These are phyloP conservation scores for Arvicanthis niloticus DNA, from an alignment of 2,113 vertebrate species.

Conservation along the genomic window DNA sequence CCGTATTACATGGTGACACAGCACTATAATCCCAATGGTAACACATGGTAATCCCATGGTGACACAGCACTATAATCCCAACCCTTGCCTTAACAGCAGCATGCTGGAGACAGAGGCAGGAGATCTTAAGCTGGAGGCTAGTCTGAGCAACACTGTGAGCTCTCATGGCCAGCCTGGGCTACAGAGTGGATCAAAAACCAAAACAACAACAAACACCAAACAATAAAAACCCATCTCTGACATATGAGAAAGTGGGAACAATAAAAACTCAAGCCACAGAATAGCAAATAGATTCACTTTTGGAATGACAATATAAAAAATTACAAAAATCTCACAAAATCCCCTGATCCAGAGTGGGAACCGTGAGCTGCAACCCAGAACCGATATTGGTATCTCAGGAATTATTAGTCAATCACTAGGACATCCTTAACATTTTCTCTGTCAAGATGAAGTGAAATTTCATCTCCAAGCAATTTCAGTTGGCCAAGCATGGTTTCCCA, in stretches of 20 bases:
- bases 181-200: neutral
- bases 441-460: neutral
- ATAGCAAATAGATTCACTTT: neutral
- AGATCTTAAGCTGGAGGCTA: neutral
- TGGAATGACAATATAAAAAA: neutral
- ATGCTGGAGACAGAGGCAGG: neutral
- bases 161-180: neutral
- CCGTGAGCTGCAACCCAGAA: neutral
- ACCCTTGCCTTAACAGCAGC: neutral
- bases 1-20: neutral
- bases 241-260: neutral
- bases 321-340: neutral
- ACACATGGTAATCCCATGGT: too few species aligned
- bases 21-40: neutral
- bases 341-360: neutral
- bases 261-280: slow-evolving; percentile 49
- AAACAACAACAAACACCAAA: neutral
- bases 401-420: neutral
- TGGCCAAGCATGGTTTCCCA: neutral
- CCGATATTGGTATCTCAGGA: neutral
- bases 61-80: neutral
- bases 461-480: neutral
- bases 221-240: neutral
- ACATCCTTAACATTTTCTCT: neutral
- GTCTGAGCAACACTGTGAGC: neutral